Base-by-base conservation (phyloP, 2,797 vertebrate species). In the Acanthurus lineatus region DNA sequence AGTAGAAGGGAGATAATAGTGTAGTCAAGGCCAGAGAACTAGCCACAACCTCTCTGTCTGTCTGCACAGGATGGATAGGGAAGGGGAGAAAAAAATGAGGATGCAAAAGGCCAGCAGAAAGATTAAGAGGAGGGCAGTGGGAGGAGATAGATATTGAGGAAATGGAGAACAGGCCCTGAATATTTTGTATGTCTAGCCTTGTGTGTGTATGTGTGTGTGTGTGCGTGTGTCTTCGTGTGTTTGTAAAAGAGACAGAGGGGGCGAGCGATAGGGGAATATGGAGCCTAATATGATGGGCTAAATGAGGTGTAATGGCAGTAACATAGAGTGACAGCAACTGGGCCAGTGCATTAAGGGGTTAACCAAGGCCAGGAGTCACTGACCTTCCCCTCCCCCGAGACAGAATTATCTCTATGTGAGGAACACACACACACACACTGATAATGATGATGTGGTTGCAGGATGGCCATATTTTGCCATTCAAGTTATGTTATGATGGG, bases 231-330 rank as follows among this genome's bases (percentile, higher is more conserved):
- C 63, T 53, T 61, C 51, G 57, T 17, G 54, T 1, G 58, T 0
- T 35, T 5, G 28, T 56, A 25, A 64, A 42, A 45, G 69, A 79
- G 76, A 86, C 9, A 20, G 48, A 72, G 83, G 35, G 62, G 82
- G 89, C 1, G 44, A 76, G 85, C 17, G 87, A 91, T 90, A 82
- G 73, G 85, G 89, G 88, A 81, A 90, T 91, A 91, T 86, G 86
- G 76, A 86, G 69, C 84, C 85, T 80, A 90, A 91, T 90, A 93
- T 90, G 91, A 91, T 91, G 86, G 82, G 42, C 88, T 89, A 92
- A 94, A 95, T 93, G 92, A 92, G 92, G 92, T 87, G 91, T 95
- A 95, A 95, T 95, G 93, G 93, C 62, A 38, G 87, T 92, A 93
- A 93, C 93, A 96, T 95, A 86, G 93, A 96, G 90, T 94, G 93